Base-by-base conservation (phyloP, 1,140 invertebrate species). In the Pseudomyrmex concolor region DNA sequence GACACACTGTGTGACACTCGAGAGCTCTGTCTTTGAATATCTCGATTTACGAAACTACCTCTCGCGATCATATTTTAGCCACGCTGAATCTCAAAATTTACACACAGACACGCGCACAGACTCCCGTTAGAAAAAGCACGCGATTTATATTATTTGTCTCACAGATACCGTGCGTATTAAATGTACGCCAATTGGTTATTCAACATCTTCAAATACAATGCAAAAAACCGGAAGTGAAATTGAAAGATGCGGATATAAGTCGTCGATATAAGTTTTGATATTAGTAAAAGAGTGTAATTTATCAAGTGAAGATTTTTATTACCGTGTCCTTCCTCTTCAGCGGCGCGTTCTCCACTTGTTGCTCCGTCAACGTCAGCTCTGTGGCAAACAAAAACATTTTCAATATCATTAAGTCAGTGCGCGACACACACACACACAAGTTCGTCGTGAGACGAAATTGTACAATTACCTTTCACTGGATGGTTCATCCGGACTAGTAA, bases 291-390 rank as follows among this genome's bases (percentile, higher is more conserved):
- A 50, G 70, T 15, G 51, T 80, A 43, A n/a, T 5, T 34, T 43
- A 15, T 71, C 59, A 80, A 50, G 9, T 19, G 68, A 8, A 74
- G 63, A 34, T 34, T 76, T 74, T 43, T 87, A 92, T 92, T 92
- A 93, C 92, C 92, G 71, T 92, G 92, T 66, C 93, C 93, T 57
- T 95, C 95, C 87, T 95, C 95, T 81, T 94, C 95, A 45, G 94
- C 95, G 66, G 95, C 94, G 43, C 95, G 94, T 89, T 96, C 95
- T 45, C 94, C 95, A 63, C 96, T 96, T 45, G 95, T 94, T 67
- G 95, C 95, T 82, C 95, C 95, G 34, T 96, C 96, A 62, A 95
- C 95, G 88, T 97, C 96, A 67, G 95, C 94, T 92, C 95, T 95
- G 78, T 51, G 83, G 77, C 5, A 76, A 60, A 34, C 1, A 83